phyloP scores from a whole-genome alignment of 2,113 vertebrate species.

The Trematocara stigmaticum region DNA sequence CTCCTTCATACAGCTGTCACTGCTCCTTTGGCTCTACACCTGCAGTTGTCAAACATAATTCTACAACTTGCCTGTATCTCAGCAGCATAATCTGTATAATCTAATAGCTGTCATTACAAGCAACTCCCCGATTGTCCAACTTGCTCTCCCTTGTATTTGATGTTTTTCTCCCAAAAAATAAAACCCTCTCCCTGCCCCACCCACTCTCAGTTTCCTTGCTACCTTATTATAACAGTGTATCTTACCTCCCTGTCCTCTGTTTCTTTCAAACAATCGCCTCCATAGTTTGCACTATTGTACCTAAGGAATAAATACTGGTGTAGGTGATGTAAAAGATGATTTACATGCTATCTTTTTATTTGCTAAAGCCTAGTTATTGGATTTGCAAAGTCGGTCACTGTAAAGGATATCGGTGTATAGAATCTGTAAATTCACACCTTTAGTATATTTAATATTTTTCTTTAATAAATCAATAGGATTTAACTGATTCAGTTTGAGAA shows the following conservation, averaged over 20 bases:
- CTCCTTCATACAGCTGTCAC: not conserved
- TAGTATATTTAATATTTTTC: not conserved
- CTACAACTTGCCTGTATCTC: not conserved
- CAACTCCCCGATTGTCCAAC: not conserved
- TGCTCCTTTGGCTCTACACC: conserved; percentile 8
- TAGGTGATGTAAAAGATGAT: not conserved
- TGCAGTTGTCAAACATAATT: conserved; percentile 34
- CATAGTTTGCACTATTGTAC: not conserved
- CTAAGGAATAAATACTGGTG: not conserved
- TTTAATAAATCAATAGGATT: not conserved
- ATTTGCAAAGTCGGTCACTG: not conserved
- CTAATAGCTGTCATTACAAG: conserved; percentile 32
- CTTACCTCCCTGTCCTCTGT: not conserved
- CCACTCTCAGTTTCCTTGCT: not conserved
- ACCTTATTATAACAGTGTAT: not conserved
- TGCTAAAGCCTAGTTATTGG: not conserved
- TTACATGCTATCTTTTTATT: not conserved
- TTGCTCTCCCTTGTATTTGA: not conserved
- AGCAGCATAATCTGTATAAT: not conserved
- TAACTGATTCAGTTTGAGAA: not conserved
- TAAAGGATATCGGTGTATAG: not conserved
- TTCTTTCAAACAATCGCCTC: not conserved
- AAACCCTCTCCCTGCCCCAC: not conserved
- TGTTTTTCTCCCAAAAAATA: not conserved
- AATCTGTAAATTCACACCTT: not conserved